phyloP scores from a whole-genome alignment of 2,113 vertebrate genomes.

The Benitochromis conjunctus region DNA sequence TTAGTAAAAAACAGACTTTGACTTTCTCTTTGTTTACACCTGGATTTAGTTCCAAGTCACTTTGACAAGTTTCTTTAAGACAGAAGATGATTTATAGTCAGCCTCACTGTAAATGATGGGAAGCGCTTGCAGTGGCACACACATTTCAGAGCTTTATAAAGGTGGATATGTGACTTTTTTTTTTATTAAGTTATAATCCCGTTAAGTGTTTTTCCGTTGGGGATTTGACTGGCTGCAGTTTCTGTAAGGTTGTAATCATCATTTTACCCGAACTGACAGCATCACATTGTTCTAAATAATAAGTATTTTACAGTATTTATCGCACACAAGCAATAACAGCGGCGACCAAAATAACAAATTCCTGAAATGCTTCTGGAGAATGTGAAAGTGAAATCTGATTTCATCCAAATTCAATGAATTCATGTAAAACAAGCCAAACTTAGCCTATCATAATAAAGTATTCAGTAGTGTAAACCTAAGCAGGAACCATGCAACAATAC shows the following conservation, averaged over 20 bases:
- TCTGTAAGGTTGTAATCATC: slow-evolving; percentile 30
- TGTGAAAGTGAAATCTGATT: background rate
- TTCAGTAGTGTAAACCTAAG: background rate
- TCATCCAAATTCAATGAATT: background rate
- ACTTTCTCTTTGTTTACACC: slow-evolving; percentile 35
- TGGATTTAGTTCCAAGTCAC: slow-evolving; percentile 8
- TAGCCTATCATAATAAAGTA: background rate
- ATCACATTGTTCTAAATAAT: background rate
- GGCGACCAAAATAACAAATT: background rate
- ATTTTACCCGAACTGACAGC: slow-evolving; percentile 29
- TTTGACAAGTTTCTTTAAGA: slow-evolving; percentile 37
- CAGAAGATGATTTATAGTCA: slow-evolving; percentile 18
- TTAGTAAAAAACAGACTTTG: slow-evolving; percentile 18
- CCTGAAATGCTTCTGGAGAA: background rate
- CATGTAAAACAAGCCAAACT: background rate
- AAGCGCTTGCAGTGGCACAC: slow-evolving; percentile 11
- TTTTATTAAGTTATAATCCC: slow-evolving; percentile 52
- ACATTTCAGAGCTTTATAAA: slow-evolving; percentile 11
- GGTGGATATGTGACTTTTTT: slow-evolving; percentile 14
- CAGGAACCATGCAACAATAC: background rate
- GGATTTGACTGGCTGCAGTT: slow-evolving; percentile 18
- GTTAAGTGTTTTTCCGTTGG: slow-evolving; percentile 33
- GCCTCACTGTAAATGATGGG: slow-evolving; percentile 25
- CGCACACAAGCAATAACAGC: background rate
- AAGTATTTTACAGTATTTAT: background rate